Conservation (phyloP, 2,888 invertebrate genomes). For the Lochmaea crataegi region DNA sequence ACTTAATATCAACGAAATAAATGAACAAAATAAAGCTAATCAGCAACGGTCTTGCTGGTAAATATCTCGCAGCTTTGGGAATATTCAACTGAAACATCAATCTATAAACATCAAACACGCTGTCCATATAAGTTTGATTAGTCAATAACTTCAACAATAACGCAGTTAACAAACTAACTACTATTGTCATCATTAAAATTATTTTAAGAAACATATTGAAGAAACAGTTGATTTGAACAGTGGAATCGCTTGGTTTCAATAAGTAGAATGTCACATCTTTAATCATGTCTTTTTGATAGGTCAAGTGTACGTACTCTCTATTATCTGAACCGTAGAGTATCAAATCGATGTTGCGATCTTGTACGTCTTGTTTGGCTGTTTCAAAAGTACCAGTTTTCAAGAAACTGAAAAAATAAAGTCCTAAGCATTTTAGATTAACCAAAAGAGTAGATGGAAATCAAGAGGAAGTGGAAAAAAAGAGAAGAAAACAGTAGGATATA, state of each 20-base stretch:
- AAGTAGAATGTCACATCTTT: constrained; percentile 17
- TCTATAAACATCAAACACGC: constrained; percentile 9
- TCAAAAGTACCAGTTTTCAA: constrained; percentile 20
- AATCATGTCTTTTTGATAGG: constrained; percentile 12
- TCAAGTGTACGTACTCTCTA: neutral
- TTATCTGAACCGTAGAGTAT: constrained; percentile 25
- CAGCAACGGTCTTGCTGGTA: neutral
- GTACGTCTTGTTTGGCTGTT: constrained; percentile 14
- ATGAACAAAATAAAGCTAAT: neutral
- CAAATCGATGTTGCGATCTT: constrained; percentile 21
- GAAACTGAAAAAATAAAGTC: constrained; percentile 13
- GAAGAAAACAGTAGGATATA: too few relatives aligned
- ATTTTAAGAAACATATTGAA: constrained; percentile 5
- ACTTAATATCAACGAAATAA: constrained; percentile 17
- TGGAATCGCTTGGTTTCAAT: neutral
- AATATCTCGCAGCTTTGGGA: neutral
- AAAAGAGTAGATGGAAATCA: neutral
- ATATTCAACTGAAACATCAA: constrained; percentile 16
- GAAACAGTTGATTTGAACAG: neutral
- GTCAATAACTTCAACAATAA: neutral
- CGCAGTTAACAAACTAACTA: neutral
- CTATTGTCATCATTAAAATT: neutral
- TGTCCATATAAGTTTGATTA: neutral
- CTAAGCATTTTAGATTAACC: neutral
- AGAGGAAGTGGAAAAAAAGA: too few relatives aligned